Base-by-base conservation (phyloP, 2,113 vertebrate genomes). In the Mus spicilegus region DNA sequence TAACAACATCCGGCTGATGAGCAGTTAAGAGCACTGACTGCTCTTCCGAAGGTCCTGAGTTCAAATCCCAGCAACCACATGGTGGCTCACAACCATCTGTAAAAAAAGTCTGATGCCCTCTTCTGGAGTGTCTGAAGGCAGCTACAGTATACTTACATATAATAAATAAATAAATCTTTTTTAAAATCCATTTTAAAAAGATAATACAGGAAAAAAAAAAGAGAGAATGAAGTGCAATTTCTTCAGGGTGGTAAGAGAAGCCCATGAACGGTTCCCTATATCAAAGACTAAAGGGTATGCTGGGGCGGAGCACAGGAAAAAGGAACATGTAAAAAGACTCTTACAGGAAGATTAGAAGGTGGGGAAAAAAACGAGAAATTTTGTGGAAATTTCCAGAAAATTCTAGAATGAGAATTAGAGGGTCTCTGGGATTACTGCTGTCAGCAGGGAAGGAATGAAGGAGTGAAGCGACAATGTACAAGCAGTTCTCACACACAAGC, bases 231-330 rank as follows among this genome's bases (percentile, higher is more conserved):
- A 67, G 42, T 67, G 14, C 42, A 56, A 67, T 91, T 94, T 96
- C 81, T 39, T 95, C 80, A 85, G 20, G 82, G 70, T 80, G n/a
- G 63, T 28, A 93, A 91, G 77, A 87, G 73, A 91, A 95, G 33
- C 10, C 42, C 39, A 86, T 61, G 51, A 93, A 39, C n/a, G 93
- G 12, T 30, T 33, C 61, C 24, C 67, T 90, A 77, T 2, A 77
- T 84, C 56, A 87, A 94, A 76, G 9, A 85, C 56, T 17, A 76
- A 96, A 96, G 49, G 87, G 89, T 94, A 84, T 89, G 87, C 92
- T 87, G 80, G 42, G 42, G 9, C 0, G 1, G 13, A 85, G 89
- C 56, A 51, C 86, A 93, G n/a, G 20, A 93, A 95, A 90, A 9
- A 2, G 65, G 28, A 92, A 78, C 22, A 39, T 56, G 78, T 36